Evolutionary conservation across 23 tunicate genomes (phyloP).

Genomic region (Halocynthia aurantium): DNA sequence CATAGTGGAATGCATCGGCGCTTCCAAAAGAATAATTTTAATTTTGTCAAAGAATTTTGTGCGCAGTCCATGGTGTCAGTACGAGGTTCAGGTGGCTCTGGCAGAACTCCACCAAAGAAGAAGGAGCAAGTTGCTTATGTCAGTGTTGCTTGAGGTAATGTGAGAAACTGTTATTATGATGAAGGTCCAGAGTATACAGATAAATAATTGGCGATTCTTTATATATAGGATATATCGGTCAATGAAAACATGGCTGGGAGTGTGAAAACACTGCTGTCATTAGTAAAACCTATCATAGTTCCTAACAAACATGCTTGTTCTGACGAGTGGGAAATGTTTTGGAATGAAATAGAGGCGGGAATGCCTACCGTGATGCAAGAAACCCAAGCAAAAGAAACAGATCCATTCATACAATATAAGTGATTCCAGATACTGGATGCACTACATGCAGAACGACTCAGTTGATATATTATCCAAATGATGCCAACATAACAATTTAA

Average conservation of each 20-base stretch:
- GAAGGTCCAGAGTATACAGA: too few species aligned
- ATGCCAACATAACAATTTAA: too few species aligned
- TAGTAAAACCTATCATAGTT: background rate
- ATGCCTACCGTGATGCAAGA: background rate
- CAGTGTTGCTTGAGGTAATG: slow-evolving; percentile 61
- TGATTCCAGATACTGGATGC: too few species aligned
- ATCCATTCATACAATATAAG: too few species aligned
- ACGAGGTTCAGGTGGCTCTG: slow-evolving; percentile 86
- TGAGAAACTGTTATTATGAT: too few species aligned
- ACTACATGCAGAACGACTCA: too few species aligned
- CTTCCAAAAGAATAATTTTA: slow-evolving; percentile 54
- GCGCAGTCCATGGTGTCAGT: slow-evolving; percentile 80
- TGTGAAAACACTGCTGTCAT: slow-evolving; percentile 15
- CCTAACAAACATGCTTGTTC: background rate
- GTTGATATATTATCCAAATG: too few species aligned
- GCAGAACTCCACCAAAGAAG: slow-evolving; percentile 67
- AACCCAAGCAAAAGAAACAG: too few species aligned
- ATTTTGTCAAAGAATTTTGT: slow-evolving; percentile 67
- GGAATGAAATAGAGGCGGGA: background rate
- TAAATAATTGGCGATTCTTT: too few species aligned
- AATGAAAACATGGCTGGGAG: slow-evolving; percentile 9
- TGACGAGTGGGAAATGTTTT: slow-evolving; percentile 12
- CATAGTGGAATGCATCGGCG: slow-evolving; percentile 70
- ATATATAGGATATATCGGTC: background rate
- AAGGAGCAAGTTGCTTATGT: slow-evolving; percentile 63